phyloP scores from a whole-genome alignment of 1,140 invertebrate genomes.

The Drosophila rufa region DNA sequence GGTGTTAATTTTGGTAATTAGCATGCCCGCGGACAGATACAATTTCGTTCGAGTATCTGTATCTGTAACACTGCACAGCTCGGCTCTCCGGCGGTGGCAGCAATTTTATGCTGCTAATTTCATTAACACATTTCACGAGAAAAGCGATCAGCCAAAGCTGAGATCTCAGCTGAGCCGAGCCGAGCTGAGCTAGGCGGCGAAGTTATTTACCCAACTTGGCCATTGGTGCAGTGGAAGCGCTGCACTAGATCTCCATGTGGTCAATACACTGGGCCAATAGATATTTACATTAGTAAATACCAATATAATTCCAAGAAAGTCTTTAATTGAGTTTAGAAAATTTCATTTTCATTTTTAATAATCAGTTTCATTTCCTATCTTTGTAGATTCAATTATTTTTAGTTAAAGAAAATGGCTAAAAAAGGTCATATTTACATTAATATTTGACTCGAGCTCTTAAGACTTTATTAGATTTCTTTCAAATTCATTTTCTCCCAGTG shows the following conservation, averaged over 20 bases:
- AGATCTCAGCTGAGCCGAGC: background rate
- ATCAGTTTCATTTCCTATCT: too few species aligned
- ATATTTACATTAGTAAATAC: background rate
- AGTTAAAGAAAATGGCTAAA: background rate
- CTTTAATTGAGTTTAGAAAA: background rate
- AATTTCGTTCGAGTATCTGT: conserved; percentile 64
- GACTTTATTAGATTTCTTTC: background rate
- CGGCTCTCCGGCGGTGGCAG: conserved; percentile 22
- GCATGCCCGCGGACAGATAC: conserved; percentile 66
- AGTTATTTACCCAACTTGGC: conserved; percentile 57
- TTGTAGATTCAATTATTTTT: background rate
- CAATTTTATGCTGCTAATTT: conserved; percentile 85
- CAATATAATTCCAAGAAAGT: background rate
- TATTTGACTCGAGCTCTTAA: background rate
- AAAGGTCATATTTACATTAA: background rate
- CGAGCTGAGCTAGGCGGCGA: conserved; percentile 2
- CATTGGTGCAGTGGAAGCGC: conserved; percentile 31
- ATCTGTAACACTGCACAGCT: conserved; percentile 70
- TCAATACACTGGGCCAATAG: conserved; percentile 17
- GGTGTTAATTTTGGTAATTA: conserved; percentile 85
- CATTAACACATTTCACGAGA: conserved; percentile 81
- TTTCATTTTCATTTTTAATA: background rate
- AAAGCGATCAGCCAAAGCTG: conserved; percentile 38
- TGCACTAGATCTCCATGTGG: conserved; percentile 40
- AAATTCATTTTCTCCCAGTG: conserved; percentile 26